phyloP scores from a whole-genome alignment of 2,797 vertebrate species.

The Hemibagrus guttatus region DNA sequence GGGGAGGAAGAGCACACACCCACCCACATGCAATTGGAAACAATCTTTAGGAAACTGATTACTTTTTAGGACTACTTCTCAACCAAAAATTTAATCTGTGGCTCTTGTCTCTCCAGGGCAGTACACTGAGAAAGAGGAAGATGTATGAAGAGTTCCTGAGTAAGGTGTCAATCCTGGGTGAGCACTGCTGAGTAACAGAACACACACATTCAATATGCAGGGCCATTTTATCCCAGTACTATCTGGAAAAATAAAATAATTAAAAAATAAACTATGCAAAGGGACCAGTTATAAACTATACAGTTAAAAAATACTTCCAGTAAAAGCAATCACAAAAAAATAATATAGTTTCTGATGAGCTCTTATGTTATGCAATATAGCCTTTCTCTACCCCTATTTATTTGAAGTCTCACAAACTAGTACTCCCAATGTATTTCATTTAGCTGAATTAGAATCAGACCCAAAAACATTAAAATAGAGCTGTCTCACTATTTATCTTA shows the following conservation, averaged over 20 bases:
- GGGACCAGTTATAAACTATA: background rate
- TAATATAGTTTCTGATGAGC: background rate
- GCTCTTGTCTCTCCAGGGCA: constrained; percentile 78
- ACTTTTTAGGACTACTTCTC: background rate
- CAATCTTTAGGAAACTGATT: background rate
- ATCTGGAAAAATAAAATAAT: background rate
- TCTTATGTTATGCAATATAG: background rate
- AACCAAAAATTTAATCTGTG: constrained; percentile 24
- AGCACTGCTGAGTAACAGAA: background rate
- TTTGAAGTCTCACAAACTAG: background rate
- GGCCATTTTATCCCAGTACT: background rate
- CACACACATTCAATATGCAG: background rate
- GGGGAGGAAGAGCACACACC: background rate
- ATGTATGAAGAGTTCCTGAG: constrained; percentile 98
- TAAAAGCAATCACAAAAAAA: background rate
- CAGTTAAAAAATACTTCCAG: background rate
- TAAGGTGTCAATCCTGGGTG: constrained; percentile 92
- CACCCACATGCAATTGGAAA: background rate
- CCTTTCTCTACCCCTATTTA: background rate
- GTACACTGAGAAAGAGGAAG: constrained; percentile 93
- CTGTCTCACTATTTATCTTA: background rate
- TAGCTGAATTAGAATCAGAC: background rate
- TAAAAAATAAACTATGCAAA: background rate
- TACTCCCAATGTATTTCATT: background rate
- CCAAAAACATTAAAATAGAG: background rate